Evolutionary conservation across 2,888 invertebrate genomes (phyloP), one percentile per base, ranked within the genome.

Genomic region (Crocallis elinguaria): DNA sequence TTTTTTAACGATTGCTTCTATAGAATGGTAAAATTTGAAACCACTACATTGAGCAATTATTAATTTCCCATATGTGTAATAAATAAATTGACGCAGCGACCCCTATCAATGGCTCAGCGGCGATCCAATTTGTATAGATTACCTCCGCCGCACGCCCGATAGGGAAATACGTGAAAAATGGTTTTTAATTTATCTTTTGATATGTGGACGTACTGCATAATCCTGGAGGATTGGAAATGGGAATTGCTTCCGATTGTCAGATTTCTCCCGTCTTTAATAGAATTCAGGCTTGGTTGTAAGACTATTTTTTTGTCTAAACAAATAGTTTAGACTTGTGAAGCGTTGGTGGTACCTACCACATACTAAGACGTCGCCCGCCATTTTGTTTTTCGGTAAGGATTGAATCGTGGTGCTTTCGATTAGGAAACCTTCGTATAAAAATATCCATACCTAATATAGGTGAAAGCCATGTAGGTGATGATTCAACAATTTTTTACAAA

Each of bases 111-210:
- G 70, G 67, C 72, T 72, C 67, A 73, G 64, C 69, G 71, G 65
- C 68, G 60, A 54, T 67, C 67, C 76, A 75, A 82, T 81, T 79
- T 75, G 76, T 76, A 74, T 76, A 78, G 79, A 82, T 82, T 82
- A 79, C 72, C 45, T 53, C 38, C 59, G 56, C 45, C 56, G 59
- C 57, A 69, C 71, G 57, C 46, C 67, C 70, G 64, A 64, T 63
- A 66, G 73, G 71, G 75, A 78, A 77, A 80, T 70, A 73, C 68
- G 71, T 78, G 79, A 79, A 81, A 81, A 83, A 82, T 82, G 72
- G 71, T 73, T 79, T 77, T 82, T 76, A 80, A 80, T 82, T 79
- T 79, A 74, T 79, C 73, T 57, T 60, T 54, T 58, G 60, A 60
- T 58, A 54, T 58, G 58, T 57, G 51, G 41, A 49, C 32, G 39